Conservation (phyloP, 2,797 vertebrate species). For the Chiloscyllium punctatum region DNA sequence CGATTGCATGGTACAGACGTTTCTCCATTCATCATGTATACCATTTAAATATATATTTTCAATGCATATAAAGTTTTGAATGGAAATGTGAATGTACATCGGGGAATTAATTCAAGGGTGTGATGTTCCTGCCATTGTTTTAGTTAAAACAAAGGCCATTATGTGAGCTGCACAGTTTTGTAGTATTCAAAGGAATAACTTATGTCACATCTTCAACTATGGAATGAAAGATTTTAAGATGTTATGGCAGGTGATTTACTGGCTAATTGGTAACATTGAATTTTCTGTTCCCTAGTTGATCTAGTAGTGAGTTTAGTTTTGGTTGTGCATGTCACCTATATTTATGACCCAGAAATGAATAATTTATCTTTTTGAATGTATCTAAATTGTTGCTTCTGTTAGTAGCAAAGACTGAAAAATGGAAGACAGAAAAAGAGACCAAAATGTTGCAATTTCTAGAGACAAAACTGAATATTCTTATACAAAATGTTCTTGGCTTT, state of each 20-base stretch:
- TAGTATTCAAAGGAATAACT: not conserved
- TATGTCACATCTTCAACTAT: not conserved
- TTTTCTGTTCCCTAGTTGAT: not conserved
- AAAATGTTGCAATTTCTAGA: not conserved
- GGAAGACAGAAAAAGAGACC: not conserved
- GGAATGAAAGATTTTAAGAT: not conserved
- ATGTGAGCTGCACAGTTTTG: not conserved
- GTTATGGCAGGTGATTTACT: not conserved
- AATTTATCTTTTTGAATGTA: not conserved
- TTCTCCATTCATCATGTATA: not conserved
- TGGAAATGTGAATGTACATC: not conserved
- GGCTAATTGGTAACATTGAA: not conserved
- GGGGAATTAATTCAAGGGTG: not conserved
- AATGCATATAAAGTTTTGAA: not conserved
- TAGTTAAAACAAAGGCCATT: not conserved
- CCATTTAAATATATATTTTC: not conserved
- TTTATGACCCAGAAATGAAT: not conserved
- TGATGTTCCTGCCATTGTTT: not conserved
- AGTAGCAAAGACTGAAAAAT: not conserved
- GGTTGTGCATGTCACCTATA: not conserved
- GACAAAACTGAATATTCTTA: not conserved
- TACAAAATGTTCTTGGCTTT: not conserved
- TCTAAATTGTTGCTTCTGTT: not conserved
- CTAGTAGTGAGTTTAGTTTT: not conserved
- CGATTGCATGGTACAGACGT: not conserved